phyloP scores from a whole-genome alignment of 1,140 invertebrate species.

The Heterodera schachtii region DNA sequence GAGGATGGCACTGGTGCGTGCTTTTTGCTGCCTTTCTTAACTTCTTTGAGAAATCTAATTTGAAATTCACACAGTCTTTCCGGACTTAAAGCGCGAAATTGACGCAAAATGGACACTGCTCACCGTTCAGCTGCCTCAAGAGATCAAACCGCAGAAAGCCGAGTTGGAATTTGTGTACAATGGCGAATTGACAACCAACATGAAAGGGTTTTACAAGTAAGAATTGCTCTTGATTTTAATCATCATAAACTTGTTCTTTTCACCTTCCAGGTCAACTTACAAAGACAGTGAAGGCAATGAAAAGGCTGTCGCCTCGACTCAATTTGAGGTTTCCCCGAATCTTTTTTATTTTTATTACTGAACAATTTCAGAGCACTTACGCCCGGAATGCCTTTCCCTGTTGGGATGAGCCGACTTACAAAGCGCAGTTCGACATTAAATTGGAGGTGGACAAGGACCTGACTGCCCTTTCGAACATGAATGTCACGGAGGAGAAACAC shows the following conservation, averaged over 20 bases:
- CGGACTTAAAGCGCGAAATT: constrained; percentile 21
- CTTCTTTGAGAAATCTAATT: not conserved
- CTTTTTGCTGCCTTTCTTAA: no score
- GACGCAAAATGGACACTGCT: constrained; percentile 34
- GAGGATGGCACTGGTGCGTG: constrained; percentile 47
- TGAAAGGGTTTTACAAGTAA: constrained; percentile 35
- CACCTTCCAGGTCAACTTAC: constrained; percentile 38
- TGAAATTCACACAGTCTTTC: constrained; percentile 16
- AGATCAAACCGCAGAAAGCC: constrained; percentile 30
- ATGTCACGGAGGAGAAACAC: constrained; percentile 51
- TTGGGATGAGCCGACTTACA: constrained; percentile 91
- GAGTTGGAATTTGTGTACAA: constrained; percentile 22
- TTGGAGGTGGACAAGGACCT: constrained; percentile 62
- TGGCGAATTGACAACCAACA: constrained; percentile 21
- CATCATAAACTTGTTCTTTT: not conserved
- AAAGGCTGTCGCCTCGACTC: constrained; percentile 30
- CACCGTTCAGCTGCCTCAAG: constrained; percentile 25
- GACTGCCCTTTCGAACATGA: constrained; percentile 63
- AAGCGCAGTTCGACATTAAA: constrained; percentile 77
- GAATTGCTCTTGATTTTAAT: constrained; percentile 7
- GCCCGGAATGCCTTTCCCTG: constrained; percentile 91
- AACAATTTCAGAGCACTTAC: constrained; percentile 53
- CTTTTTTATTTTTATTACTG: not conserved
- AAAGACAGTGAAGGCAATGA: constrained; percentile 33
- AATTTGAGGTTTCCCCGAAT: constrained; percentile 33